phyloP scores from a whole-genome alignment of 1,140 invertebrate species.

The Aphaenogaster floridana region DNA sequence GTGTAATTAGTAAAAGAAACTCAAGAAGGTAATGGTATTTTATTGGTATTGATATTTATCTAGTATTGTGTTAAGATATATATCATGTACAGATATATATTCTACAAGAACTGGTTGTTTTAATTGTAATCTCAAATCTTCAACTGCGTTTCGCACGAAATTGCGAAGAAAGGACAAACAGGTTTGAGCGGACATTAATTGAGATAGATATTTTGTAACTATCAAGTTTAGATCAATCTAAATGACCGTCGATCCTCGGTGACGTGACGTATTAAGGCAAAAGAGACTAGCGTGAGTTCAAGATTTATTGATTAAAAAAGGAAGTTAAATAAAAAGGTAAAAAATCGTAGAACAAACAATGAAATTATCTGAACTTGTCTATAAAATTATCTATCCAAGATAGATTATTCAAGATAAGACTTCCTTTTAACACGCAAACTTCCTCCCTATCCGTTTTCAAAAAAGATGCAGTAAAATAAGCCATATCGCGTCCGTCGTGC shows the following conservation, averaged over 20 bases:
- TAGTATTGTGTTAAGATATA: no score
- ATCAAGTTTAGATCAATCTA: background rate
- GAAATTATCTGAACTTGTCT: background rate
- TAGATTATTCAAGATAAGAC: background rate
- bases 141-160: background rate
- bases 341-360: background rate
- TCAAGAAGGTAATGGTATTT: background rate
- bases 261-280: background rate
- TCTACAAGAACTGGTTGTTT: background rate
- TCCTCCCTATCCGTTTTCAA: background rate
- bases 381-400: background rate
- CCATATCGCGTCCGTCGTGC: background rate
- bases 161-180: constrained; percentile 8
- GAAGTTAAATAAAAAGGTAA: background rate
- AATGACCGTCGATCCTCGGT: background rate
- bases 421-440: background rate
- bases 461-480: background rate
- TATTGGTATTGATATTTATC: background rate
- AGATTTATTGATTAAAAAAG: constrained; percentile 11
- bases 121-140: background rate
- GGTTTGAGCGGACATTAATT: background rate
- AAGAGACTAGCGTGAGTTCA: background rate
- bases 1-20: background rate
- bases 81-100: background rate
- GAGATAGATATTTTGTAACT: background rate